Conservation (phyloP, 2,797 vertebrate species). For the Acanthurus tractus region DNA sequence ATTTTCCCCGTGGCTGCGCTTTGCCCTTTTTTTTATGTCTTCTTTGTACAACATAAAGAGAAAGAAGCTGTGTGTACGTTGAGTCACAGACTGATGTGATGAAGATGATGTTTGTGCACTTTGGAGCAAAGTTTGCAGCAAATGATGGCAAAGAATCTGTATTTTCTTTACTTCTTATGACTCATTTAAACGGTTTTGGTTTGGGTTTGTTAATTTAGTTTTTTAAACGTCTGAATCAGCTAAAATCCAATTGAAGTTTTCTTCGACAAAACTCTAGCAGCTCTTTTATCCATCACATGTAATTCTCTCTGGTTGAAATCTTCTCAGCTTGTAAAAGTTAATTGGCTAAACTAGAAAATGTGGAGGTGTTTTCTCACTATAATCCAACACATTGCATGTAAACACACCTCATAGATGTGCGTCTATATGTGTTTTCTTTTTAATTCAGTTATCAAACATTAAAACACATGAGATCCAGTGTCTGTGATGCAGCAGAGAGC, state of each 20-base stretch:
- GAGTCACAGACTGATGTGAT: conserved; percentile 3
- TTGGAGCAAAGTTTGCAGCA: no score
- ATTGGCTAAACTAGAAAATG: not conserved
- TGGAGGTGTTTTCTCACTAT: not conserved
- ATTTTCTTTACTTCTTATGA: no score
- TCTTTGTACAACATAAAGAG: not conserved
- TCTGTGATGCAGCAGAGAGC: not conserved
- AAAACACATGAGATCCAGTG: not conserved
- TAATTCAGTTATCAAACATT: not conserved
- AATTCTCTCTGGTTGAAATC: no score
- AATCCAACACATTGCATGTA: not conserved
- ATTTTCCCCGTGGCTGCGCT: conserved; percentile 38
- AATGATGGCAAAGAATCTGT: no score
- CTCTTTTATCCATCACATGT: no score
- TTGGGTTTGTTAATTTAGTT: no score
- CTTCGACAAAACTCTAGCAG: no score
- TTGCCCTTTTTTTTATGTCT: conserved; percentile 45
- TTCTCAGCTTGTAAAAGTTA: no score
- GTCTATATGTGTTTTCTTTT: not conserved
- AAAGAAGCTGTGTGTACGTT: not conserved
- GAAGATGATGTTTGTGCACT: not conserved
- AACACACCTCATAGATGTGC: not conserved
- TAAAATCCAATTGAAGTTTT: no score
- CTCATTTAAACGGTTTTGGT: no score
- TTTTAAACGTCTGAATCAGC: no score